These are phyloP conservation scores for Halisarca cf. caerulea DNA, from an alignment of 37 sponge, comb jelly and placozoan genomes.

Conservation along the genomic window DNA sequence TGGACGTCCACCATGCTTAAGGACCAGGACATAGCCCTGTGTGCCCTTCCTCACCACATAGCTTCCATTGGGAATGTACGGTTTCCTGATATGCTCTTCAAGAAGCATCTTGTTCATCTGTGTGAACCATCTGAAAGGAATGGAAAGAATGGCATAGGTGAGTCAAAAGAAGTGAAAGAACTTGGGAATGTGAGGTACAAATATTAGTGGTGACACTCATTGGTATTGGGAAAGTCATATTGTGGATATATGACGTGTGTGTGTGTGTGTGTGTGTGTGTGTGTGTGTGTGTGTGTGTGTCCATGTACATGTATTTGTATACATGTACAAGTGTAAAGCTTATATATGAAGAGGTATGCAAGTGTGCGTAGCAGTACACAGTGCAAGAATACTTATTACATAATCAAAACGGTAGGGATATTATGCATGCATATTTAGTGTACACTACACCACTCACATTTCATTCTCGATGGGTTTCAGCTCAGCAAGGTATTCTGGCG, in stretches of 20 bases:
- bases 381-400: no score
- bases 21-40: not conserved
- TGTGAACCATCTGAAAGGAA: conserved; percentile 3
- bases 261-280: no score
- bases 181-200: not conserved
- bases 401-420: no score
- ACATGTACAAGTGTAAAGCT: no score
- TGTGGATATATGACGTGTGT: not conserved
- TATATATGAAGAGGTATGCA: no score
- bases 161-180: not conserved
- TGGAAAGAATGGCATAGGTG: not conserved
- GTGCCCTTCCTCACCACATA: not conserved
- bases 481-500: not conserved
- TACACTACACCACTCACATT: conserved; percentile 5
- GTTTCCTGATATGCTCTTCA: not conserved
- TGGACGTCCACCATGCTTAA: not conserved
- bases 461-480: conserved; percentile 14
- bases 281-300: no score
- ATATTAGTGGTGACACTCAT: not conserved
- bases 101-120: not conserved
- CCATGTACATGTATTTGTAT: no score
- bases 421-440: not conserved
- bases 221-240: not conserved
- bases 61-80: not conserved
- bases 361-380: no score